Evolutionary conservation across 2,113 vertebrate genomes (phyloP), one percentile per base, ranked within the genome.

Genomic region (Poicephalus gulielmi): DNA sequence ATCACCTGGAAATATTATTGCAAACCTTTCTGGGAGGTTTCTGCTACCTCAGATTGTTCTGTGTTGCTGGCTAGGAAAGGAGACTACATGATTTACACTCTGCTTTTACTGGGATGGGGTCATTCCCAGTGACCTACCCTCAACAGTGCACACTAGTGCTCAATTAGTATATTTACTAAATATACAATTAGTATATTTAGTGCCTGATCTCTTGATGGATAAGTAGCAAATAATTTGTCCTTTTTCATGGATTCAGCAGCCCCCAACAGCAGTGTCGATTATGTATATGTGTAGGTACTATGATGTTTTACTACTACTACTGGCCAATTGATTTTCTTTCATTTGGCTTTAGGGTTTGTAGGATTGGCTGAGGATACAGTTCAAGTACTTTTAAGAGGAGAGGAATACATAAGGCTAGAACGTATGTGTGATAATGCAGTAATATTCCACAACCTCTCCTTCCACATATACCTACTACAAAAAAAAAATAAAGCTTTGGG

Each of bases 1-100:
- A 92, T 75, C 88, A 73, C 62, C 92, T 84, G 90, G 80, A 84
- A 94, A 96, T 81, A 92, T 11, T 92, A 88, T 35, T 69, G 57
- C 73, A 64, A 68, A 86, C 31, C 70, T 81, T 94, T 86, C 80
- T 49, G 66, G 62, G 83, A 90, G 80, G 17, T 94, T 92, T 78
- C 33, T 75, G 60, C 49, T 46, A n/a, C 18, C 66, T 82, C 57
- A 68, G 43, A 46, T 37, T 49, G 19, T 82, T 91, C 44, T 4
- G 33, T 88, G 31, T 78, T 41, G 7, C 73, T 86, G 69, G 62
- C 43, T 69, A 50, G 33, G 44, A 31, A 81, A 79, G 52, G 39
- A 71, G 25, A 78, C 8, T 19, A 27, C 46, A 17, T 0, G 2
- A 39, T 86, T 89, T 41, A 60, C 13, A 37, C 31, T 52, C 44